Evolutionary conservation across 2,888 invertebrate species (phyloP).

Genomic region (Idaea straminata): DNA sequence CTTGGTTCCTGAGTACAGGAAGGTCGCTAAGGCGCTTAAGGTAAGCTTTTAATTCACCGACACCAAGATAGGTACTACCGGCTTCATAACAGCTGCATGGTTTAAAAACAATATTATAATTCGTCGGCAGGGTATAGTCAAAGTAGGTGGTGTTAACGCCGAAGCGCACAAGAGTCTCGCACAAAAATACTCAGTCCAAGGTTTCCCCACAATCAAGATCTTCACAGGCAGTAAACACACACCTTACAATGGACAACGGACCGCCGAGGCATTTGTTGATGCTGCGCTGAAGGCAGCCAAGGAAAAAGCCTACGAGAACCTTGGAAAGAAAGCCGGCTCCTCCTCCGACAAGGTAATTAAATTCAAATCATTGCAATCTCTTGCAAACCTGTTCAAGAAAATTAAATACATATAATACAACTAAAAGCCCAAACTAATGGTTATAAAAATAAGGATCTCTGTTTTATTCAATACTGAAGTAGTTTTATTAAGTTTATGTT

Average conservation of each 20-base stretch:
- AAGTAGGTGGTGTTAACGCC: constrained; percentile 96
- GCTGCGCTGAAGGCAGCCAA: constrained; percentile 89
- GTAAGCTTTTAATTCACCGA: constrained; percentile 54
- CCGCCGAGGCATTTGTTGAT: constrained; percentile 92
- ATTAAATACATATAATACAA: neutral
- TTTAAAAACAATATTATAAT: constrained; percentile 11
- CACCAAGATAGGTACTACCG: neutral
- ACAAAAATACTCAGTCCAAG: constrained; percentile 89
- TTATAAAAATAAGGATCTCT: no score
- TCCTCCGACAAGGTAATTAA: constrained; percentile 65
- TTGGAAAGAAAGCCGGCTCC: constrained; percentile 81
- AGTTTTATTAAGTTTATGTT: no score
- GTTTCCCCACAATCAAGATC: constrained; percentile 98
- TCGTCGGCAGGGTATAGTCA: constrained; percentile 87
- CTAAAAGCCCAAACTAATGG: no score
- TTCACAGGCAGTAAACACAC: constrained; percentile 93
- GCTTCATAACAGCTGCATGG: neutral
- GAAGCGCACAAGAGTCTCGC: constrained; percentile 92
- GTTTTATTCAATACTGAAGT: no score
- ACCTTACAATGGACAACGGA: constrained; percentile 91
- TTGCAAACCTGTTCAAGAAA: neutral
- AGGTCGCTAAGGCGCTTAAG: constrained; percentile 95
- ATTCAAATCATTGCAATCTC: constrained; percentile 22
- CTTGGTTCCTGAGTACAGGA: constrained; percentile 95
- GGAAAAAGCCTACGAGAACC: constrained; percentile 84